Evolutionary conservation across 2,888 invertebrate species (phyloP).

Genomic region (Ecdyonurus torrentis): DNA sequence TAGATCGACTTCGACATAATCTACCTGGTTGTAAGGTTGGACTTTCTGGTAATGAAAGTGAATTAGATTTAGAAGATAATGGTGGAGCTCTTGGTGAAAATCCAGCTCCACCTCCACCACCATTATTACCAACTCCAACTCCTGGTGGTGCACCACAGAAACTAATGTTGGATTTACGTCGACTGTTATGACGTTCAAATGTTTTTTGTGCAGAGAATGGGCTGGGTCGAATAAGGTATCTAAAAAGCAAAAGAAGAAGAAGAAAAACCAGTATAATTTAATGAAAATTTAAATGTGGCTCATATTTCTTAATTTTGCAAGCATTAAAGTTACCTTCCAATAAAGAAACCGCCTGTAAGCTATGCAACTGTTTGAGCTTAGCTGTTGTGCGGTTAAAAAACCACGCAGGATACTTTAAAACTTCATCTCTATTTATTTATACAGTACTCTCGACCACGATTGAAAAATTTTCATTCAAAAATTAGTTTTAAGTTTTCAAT

Average conservation of each 20-base stretch:
- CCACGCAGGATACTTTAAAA: too few relatives aligned
- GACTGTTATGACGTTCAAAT: conserved; percentile 79
- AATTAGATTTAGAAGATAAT: conserved; percentile 72
- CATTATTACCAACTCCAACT: conserved; percentile 23
- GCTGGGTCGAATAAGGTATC: conserved; percentile 82
- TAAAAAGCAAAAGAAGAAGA: conserved; percentile 31
- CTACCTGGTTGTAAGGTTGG: conserved; percentile 14
- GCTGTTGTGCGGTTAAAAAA: too few relatives aligned
- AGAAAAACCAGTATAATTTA: too few relatives aligned
- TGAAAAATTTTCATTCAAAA: too few relatives aligned
- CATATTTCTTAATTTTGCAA: too few relatives aligned
- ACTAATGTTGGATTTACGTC: conserved; percentile 80
- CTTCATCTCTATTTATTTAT: too few relatives aligned
- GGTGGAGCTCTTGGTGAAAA: conserved; percentile 47
- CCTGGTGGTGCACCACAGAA: conserved; percentile 69
- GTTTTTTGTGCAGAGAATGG: conserved; percentile 92
- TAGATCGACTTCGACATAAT: conserved; percentile 60
- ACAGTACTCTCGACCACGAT: too few relatives aligned
- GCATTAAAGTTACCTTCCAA: too few relatives aligned
- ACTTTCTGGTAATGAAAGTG: conserved; percentile 69
- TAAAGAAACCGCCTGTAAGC: too few relatives aligned
- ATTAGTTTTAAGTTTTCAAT: too few relatives aligned
- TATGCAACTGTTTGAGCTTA: too few relatives aligned
- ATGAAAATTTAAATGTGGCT: too few relatives aligned
- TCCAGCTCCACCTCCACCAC: conserved; percentile 25